Conservation (phyloP, 1,140 invertebrate species). For the Hylaeus anthracinus region DNA sequence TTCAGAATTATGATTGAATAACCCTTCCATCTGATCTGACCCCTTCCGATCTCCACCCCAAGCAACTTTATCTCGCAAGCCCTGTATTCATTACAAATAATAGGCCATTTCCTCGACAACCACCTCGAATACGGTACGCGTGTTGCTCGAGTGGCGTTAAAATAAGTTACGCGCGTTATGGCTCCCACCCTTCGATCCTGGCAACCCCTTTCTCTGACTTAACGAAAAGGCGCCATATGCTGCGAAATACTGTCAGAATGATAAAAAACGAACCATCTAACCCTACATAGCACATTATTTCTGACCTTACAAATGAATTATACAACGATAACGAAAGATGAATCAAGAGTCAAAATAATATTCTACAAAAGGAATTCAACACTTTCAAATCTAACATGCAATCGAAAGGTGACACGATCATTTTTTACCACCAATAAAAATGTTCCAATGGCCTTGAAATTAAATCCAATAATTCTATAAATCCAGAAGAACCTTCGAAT, state of each 20-base stretch:
- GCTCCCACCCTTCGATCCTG: not conserved
- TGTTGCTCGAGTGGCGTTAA: constrained; percentile 43
- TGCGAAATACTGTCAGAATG: constrained; percentile 6
- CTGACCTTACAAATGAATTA: too few species aligned
- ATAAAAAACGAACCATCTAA: not conserved
- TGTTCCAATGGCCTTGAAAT: too few species aligned
- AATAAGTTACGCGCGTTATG: constrained; percentile 30
- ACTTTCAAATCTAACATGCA: too few species aligned
- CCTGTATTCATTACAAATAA: constrained; percentile 61
- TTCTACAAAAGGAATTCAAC: too few species aligned
- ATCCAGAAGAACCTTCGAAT: not conserved
- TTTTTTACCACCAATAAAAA: too few species aligned
- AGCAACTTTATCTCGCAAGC: constrained; percentile 43
- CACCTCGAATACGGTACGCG: constrained; percentile 37
- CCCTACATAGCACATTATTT: too few species aligned
- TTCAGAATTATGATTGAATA: constrained; percentile 17
- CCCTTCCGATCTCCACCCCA: constrained; percentile 27
- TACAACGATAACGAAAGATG: too few species aligned
- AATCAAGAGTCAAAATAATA: too few species aligned
- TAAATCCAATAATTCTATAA: too few species aligned
- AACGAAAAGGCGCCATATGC: not conserved
- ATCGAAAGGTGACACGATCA: too few species aligned
- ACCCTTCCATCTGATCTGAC: constrained; percentile 34
- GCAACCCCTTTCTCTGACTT: constrained; percentile 16
- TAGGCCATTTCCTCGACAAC: constrained; percentile 57